Evolutionary conservation across 2,888 invertebrate genomes (phyloP), one percentile per base, ranked within the genome.

Genomic region (Idaea biselata): DNA sequence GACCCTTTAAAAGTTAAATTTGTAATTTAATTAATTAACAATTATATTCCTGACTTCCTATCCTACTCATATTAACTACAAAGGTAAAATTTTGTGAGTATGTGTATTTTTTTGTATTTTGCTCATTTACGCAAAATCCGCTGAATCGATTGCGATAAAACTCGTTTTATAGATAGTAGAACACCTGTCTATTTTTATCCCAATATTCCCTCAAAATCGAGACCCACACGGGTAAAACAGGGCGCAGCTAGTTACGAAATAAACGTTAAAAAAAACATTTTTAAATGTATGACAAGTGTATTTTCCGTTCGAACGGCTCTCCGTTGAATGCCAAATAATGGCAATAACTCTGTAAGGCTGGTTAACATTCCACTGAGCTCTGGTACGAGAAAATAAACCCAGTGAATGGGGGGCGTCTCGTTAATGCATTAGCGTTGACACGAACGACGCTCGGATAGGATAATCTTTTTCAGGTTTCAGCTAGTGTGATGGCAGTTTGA

Each of bases 251-350:
- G 25, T 44, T 14, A 44, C 11, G 65, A 74, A 72, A 73, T 69
- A 80, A 83, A 82, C 80, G 75, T 80, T 80, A 82, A 84, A 85
- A 86, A 83, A 80, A 81, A 78, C 78, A 78, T 78, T 81, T 83
- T 56, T 87, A 84, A 87, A 87, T 85, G 80, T 85, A 82, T 84
- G 87, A 88, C 87, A 90, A 89, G 88, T 87, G 87, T 88, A 88
- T 88, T 89, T 89, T 86, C 85, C 84, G 80, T 78, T 80, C 84
- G 85, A 88, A 87, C 81, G 85, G 77, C 71, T 75, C 84, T 81
- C 79, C 73, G 67, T 70, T 75, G 81, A 87, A 89, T 90, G 82
- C 78, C 83, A 87, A 89, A 75, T 81, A 87, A 89, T 89, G 82
- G 78, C 83, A 87, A 89, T 84, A 73, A 79, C 68, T 65, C 16